These are phyloP conservation scores for Drosophila infuscata DNA, from an alignment of 2,888 invertebrate genomes.

Conservation along the genomic window DNA sequence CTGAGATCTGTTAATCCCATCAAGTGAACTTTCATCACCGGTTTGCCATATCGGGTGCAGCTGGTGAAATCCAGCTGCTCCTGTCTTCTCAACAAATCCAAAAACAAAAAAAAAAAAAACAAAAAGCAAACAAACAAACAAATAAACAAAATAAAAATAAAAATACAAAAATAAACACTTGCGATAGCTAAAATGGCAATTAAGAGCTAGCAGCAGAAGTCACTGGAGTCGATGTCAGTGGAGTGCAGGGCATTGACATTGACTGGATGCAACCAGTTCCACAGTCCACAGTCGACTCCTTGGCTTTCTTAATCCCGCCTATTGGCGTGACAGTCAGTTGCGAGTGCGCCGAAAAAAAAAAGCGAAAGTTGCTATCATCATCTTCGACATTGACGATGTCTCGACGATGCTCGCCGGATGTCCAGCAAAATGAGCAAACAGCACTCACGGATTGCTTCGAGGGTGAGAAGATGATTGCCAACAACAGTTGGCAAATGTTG, in stretches of 20 bases:
- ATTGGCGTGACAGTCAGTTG: conserved; percentile 49
- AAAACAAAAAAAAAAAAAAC: conserved; percentile 15
- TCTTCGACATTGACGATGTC: conserved; percentile 24
- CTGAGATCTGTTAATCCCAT: conserved; percentile 20
- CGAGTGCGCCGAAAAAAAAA: conserved; percentile 37
- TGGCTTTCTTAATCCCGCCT: conserved; percentile 63
- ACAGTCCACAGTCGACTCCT: conserved; percentile 20
- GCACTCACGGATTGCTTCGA: not conserved
- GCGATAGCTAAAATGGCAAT: conserved; percentile 51
- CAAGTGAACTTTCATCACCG: conserved; percentile 57
- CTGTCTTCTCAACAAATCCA: conserved; percentile 25
- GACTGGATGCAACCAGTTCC: conserved; percentile 38
- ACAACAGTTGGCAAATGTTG: conserved; percentile 6
- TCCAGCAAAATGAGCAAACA: conserved; percentile 15
- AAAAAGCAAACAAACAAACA: conserved; percentile 12
- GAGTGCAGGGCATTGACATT: conserved; percentile 56
- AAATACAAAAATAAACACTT: conserved; percentile 25
- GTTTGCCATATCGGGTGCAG: conserved; percentile 29
- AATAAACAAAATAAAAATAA: not conserved
- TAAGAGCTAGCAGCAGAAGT: conserved; percentile 47
- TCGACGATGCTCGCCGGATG: conserved; percentile 54
- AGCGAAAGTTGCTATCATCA: conserved; percentile 62
- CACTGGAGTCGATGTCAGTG: conserved; percentile 27
- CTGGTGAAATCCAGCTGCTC: conserved; percentile 44
- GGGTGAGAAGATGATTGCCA: conserved; percentile 8